Evolutionary conservation across 2,113 vertebrate species (phyloP), one percentile per base, ranked within the genome.

Genomic region (Phalacrocorax aristotelis): DNA sequence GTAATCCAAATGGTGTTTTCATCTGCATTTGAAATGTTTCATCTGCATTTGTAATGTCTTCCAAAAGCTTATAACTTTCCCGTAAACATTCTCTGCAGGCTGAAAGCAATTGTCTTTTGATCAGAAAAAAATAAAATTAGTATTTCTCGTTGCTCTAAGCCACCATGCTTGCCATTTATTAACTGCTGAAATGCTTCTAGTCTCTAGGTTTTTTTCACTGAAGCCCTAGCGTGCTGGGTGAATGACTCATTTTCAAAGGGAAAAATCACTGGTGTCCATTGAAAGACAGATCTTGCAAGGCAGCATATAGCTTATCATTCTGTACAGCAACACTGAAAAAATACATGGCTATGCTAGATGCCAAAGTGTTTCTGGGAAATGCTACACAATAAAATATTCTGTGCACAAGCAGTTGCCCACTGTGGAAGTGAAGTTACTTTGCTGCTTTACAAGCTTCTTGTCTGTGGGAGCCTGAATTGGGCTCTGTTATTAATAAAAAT

Each of bases 401-500:
- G 52, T 69, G 62, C 58, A 94, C 36, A 11, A 79, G 76, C 66
- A 51, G 20, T 65, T 61, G 61, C 72, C 77, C 65, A 25, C 62
- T 64, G 68, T 86, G 79, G 82, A 90, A 91, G 23, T 42, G 68
- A 75, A 91, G 87, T 64, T 82, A 21, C 66, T 85, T 65, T 61
- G 61, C 83, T 91, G 93, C 79, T 97, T 88, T 87, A 95, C 1
- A 21, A 93, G 74, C 70, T 91, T 11, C 87, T 93, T 54, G 62
- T 62, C 55, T 83, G 75, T 55, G 92, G 87, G 81, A 95, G 91
- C 60, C 38, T 70, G 82, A 65, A 19, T 4, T 20, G n/a, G 78
- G 76, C 60, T 83, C 0, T 4, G 91, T 88, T 91, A 86, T 89
- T 96, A 95, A 93, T 91, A 91, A 96, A 92, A 93, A 90, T 95